Evolutionary conservation across 2,888 invertebrate species (phyloP).

Genomic region (Drosophila maculinotata): DNA sequence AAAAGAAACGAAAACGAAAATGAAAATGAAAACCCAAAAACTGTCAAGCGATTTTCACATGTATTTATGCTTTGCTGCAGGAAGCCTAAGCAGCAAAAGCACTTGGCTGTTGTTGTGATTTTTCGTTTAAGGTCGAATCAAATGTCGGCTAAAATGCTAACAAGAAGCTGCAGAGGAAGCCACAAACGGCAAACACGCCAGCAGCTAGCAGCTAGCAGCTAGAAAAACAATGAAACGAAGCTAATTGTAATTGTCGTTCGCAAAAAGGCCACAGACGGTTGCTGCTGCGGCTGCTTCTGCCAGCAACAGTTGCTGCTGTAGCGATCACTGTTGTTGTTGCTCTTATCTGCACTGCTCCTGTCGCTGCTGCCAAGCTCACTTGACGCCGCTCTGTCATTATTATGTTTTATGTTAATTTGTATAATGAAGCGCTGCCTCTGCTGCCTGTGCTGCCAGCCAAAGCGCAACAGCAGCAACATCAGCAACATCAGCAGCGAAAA

Average conservation of each 20-base stretch:
- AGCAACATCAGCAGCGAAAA: constrained; percentile 28
- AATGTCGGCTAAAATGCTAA: constrained; percentile 79
- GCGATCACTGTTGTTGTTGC: constrained; percentile 39
- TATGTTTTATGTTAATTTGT: constrained; percentile 79
- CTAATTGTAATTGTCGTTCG: constrained; percentile 79
- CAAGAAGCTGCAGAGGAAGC: constrained; percentile 76
- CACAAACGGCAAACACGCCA: constrained; percentile 36
- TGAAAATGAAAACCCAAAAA: background rate
- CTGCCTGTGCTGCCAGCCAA: constrained; percentile 25
- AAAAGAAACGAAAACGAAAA: constrained; percentile 1
- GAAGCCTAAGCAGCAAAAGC: constrained; percentile 25
- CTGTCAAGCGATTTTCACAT: constrained; percentile 14
- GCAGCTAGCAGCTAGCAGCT: constrained; percentile 35
- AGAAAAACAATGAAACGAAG: constrained; percentile 68
- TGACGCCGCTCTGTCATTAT: constrained; percentile 73
- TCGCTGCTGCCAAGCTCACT: constrained; percentile 54
- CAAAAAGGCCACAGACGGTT: constrained; percentile 63
- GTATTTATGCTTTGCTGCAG: constrained; percentile 6
- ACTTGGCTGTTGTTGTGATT: constrained; percentile 27
- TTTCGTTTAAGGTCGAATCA: constrained; percentile 67
- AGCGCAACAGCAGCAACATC: constrained; percentile 22
- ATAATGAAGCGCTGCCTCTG: constrained; percentile 69
- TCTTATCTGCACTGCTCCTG: constrained; percentile 62
- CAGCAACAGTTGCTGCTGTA: constrained; percentile 22
- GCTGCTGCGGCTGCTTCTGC: constrained; percentile 9